A percentile compares a stretch with the other conserved stretches of the same genome.
These are phyloP conservation scores for Vulpes ferrilata DNA, from an alignment of 2,113 vertebrate species.

Conservation along the genomic window DNA sequence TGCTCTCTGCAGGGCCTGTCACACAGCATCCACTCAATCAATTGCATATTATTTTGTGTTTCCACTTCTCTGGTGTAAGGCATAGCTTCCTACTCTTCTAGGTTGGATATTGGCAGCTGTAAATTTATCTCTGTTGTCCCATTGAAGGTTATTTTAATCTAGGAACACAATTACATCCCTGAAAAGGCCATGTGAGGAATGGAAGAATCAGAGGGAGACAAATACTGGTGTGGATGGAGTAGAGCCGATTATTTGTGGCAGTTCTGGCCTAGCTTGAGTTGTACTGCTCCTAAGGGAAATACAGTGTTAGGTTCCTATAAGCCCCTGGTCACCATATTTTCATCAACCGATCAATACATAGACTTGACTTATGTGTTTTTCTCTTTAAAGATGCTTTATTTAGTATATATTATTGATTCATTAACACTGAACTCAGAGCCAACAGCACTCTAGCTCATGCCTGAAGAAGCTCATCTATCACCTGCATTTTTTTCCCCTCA, in stretches of 20 bases:
- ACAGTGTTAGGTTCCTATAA: not conserved
- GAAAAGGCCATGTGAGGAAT: not conserved
- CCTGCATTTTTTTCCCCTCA: not conserved
- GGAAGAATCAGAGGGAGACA: not conserved
- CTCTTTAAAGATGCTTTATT: not conserved
- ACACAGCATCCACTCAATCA: not conserved
- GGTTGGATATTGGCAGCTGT: too few species aligned
- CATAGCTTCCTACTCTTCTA: too few species aligned
- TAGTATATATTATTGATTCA: not conserved
- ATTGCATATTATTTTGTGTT: rapidly evolving
- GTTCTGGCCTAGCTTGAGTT: not conserved
- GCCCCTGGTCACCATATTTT: not conserved
- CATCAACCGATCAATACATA: not conserved
- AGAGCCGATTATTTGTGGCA: rapidly evolving
- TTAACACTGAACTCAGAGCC: not conserved
- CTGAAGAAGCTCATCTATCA: not conserved
- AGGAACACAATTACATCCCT: not conserved
- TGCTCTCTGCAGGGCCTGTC: rapidly evolving
- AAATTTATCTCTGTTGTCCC: not conserved
- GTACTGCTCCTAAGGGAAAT: too few species aligned
- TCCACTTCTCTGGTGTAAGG: rapidly evolving
- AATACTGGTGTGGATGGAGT: too few species aligned
- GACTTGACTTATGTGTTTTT: too few species aligned
- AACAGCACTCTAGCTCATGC: not conserved
- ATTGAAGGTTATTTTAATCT: not conserved